Base-by-base conservation (phyloP, 2,888 invertebrate species). In the Acanthosoma haemorrhoidale region DNA sequence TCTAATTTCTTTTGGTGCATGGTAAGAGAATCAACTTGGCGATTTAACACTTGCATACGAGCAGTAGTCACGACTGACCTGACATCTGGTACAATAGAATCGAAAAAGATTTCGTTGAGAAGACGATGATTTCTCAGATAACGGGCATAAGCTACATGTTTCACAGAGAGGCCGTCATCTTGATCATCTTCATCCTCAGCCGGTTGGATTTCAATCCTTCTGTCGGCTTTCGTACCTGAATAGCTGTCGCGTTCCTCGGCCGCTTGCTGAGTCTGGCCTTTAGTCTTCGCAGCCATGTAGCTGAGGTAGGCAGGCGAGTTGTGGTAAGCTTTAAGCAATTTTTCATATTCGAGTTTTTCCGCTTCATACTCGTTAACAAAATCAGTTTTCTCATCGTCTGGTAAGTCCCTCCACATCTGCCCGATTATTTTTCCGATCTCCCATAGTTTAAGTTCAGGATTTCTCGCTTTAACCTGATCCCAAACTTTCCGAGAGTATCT, bases 341-440 rank as follows among this genome's bases (percentile, higher is more conserved):
- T 96, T 79, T 95, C 96, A 81, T 98, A 97, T 80, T 93, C 93
- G 78, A 89, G 81, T 89, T 97, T 97, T 81, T 98, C 97, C 36
- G 88, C 84, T 82, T 97, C 97, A 81, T 97, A 97, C 82, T 97
- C 97, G 78, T 96, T 96, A 63, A 95, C 89, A 79, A 88, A 97
- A 76, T 92, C 95, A 72, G 91, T 90, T 80, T 97, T 97, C 74
- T 96, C 95, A 0, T 88, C 84, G 74, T 97, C 97, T 0, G 92
- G 89, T 32, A 96, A 83, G 77, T 96, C 96, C 71, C 96, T 85
- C 99, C 99, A 99, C 96, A 97, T 95, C 77, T 90, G 88, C 0
- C 98, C 98, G 76, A 99, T 97, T 76, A 98, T 96, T 79, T 96
- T 93, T 59, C 98, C 97, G 70, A 99, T 94, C 83, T 99, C 98